These are phyloP conservation scores for Crenichthys baileyi DNA, from an alignment of 2,797 vertebrate species.

Conservation along the genomic window DNA sequence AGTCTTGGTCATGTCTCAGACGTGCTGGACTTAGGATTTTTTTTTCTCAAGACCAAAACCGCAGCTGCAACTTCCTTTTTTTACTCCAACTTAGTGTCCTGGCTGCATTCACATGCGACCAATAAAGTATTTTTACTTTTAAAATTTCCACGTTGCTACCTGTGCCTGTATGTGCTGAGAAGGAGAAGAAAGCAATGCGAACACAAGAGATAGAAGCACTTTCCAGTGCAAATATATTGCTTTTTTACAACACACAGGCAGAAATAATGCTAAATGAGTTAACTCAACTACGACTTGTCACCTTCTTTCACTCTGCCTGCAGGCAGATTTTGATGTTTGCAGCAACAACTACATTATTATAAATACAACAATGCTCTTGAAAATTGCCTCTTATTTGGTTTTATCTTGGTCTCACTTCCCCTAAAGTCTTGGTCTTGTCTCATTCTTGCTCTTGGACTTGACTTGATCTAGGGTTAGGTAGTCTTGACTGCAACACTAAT, in stretches of 20 bases:
- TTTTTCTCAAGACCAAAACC: neutral
- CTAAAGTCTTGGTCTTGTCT: neutral
- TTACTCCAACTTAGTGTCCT: neutral
- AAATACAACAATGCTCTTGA: neutral
- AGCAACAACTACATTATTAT: neutral
- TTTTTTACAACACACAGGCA: neutral
- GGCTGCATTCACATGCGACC: neutral
- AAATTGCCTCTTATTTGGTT: neutral
- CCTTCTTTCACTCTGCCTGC: neutral
- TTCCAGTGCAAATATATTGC: neutral
- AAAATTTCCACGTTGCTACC: neutral
- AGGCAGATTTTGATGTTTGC: neutral
- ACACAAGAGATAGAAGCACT: neutral
- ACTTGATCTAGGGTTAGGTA: neutral
- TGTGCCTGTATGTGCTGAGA: neutral
- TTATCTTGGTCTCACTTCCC: neutral
- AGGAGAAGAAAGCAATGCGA: neutral
- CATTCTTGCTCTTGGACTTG: neutral
- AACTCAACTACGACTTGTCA: neutral
- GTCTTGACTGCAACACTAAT: neutral
- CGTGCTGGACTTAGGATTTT: neutral
- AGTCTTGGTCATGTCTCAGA: neutral
- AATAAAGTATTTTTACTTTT: neutral
- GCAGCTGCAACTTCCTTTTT: neutral
- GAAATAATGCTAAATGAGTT: neutral